Percentiles rank a stretch among this genome's conserved stretches.
Conservation (phyloP, 2,113 vertebrate genomes). For the Lasiurus borealis region DNA sequence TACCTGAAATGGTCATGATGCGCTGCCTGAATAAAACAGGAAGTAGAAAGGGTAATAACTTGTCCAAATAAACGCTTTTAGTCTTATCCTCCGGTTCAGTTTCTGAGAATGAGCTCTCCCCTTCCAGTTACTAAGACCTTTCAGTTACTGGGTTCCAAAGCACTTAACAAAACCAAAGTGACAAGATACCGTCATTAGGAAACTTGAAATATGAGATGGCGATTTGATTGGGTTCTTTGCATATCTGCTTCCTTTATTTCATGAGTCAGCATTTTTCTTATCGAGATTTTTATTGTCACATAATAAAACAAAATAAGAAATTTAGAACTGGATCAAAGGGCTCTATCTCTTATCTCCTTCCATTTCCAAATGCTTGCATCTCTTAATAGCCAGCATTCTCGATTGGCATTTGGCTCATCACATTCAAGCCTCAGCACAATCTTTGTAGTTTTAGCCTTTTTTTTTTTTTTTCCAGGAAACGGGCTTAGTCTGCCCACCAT, state of each 20-base stretch:
- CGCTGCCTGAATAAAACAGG: conserved; percentile 80
- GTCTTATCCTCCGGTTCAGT: not conserved
- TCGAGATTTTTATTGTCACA: not conserved
- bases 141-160: conserved; percentile 9
- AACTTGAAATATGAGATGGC: not conserved
- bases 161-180: not conserved
- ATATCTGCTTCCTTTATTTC: not conserved
- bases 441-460: not conserved
- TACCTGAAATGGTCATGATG: conserved; percentile 83
- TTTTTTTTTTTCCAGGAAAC: not conserved
- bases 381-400: not conserved
- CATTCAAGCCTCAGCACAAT: not conserved
- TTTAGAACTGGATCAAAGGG: not conserved
- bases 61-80: conserved; percentile 76
- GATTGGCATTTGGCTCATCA: not conserved
- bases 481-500: not conserved
- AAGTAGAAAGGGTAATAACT: conserved; percentile 77
- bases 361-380: not conserved
- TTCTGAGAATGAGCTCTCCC: conserved; percentile 52
- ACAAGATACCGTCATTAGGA: not conserved
- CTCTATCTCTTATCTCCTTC: not conserved
- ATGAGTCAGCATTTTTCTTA: conserved; percentile 3
- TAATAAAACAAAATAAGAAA: not conserved
- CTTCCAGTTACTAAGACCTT: conserved; percentile 22
- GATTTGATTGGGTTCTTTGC: not conserved